Percentiles rank a stretch among this genome's conserved stretches.
phyloP scores from a whole-genome alignment of 2,797 vertebrate species.

The Chaetodon trifasciatus region DNA sequence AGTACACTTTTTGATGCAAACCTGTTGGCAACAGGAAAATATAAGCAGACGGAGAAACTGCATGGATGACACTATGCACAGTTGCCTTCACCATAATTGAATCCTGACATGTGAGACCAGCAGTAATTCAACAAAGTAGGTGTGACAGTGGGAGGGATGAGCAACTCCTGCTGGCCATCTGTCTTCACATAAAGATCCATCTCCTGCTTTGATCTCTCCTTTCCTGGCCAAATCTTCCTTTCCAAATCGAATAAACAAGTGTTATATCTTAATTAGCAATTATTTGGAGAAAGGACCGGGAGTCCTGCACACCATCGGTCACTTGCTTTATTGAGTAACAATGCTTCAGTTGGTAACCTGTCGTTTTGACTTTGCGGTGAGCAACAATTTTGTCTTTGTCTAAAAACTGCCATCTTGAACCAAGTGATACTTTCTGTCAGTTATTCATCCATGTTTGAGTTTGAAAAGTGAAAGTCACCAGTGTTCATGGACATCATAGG shows the following conservation, averaged over 20 bases:
- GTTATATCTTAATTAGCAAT: slow-evolving; percentile 2
- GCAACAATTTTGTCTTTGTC: background rate
- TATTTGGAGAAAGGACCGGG: background rate
- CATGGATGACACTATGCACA: slow-evolving; percentile 40
- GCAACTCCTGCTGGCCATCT: slow-evolving; percentile 44
- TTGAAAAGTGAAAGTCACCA: background rate
- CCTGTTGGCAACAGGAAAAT: slow-evolving; percentile 30
- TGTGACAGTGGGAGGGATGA: slow-evolving; percentile 49
- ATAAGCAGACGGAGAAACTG: slow-evolving; percentile 51
- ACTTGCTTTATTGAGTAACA: slow-evolving; percentile 3
- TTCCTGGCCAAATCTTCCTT: slow-evolving; percentile 4
- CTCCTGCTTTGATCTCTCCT: slow-evolving; percentile 21
- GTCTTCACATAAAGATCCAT: slow-evolving; percentile 34
- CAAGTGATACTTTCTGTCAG: background rate
- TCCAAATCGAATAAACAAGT: background rate
- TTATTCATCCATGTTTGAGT: background rate
- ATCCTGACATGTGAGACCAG: slow-evolving; percentile 53
- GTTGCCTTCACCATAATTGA: slow-evolving; percentile 56
- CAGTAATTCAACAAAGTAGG: slow-evolving; percentile 52
- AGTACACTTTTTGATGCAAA: background rate
- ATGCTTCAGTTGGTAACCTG: background rate
- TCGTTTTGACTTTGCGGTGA: background rate
- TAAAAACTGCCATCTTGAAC: slow-evolving; percentile 1
- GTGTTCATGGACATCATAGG: background rate
- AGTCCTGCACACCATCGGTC: background rate